phyloP scores from a whole-genome alignment of 2,888 invertebrate species.

The Noctuana brunneofusca region DNA sequence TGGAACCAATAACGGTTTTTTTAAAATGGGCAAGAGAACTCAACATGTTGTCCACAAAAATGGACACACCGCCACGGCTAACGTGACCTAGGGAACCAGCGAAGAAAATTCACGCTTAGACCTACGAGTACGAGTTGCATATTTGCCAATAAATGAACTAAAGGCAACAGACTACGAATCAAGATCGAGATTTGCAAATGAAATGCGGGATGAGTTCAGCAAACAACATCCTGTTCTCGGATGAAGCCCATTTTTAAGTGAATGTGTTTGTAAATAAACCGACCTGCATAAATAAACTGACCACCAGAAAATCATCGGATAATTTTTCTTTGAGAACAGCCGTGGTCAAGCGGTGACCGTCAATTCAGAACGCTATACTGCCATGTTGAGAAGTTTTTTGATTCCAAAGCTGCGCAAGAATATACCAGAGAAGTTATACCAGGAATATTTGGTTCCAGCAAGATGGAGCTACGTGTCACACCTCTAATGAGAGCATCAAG shows the following conservation, averaged over 20 bases:
- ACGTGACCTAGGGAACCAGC: no score
- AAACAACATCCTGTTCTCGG: slow-evolving; percentile 33
- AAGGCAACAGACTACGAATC: slow-evolving; percentile 11
- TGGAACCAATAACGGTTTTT: no score
- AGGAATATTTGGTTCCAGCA: slow-evolving; percentile 1
- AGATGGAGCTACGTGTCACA: slow-evolving; percentile 18
- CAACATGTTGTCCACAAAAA: no score
- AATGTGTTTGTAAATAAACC: slow-evolving; percentile 27
- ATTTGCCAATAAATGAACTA: no score
- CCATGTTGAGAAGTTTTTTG: background rate
- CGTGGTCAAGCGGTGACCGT: background rate
- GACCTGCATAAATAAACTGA: slow-evolving; percentile 6
- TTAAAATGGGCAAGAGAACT: no score
- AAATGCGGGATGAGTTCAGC: slow-evolving; percentile 23
- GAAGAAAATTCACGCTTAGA: no score
- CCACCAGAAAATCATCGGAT: background rate
- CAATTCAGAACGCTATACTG: background rate
- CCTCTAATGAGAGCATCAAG: background rate
- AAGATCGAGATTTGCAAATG: slow-evolving; percentile 28
- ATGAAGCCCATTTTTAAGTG: slow-evolving; percentile 30
- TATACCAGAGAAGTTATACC: background rate
- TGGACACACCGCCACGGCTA: no score
- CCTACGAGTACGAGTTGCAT: no score
- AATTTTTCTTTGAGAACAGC: background rate
- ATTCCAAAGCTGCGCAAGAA: background rate